A percentile compares a stretch with the other conserved stretches of the same genome.
These are phyloP conservation scores for Turnix velox DNA, from an alignment of 2,113 vertebrate genomes.

Conservation along the genomic window DNA sequence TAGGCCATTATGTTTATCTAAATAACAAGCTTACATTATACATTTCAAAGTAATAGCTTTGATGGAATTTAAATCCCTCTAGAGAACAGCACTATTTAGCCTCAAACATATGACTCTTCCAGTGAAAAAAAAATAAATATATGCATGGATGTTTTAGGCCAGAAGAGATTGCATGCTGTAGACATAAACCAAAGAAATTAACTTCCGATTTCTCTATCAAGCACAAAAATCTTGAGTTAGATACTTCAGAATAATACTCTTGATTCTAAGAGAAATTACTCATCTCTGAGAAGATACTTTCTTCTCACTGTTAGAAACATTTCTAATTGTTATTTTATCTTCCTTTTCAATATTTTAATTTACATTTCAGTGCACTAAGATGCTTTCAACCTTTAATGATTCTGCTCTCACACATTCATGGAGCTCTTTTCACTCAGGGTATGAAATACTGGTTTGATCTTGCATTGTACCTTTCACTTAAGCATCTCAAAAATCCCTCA, in stretches of 20 bases:
- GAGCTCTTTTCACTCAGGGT: neutral
- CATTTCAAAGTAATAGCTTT: constrained; percentile 24
- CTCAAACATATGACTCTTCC: neutral
- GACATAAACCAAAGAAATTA: neutral
- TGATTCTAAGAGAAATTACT: neutral
- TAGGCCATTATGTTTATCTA: neutral
- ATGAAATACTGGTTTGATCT: neutral
- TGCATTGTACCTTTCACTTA: neutral
- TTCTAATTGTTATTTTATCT: neutral
- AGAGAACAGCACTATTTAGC: constrained; percentile 14
- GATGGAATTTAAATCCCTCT: constrained; percentile 43
- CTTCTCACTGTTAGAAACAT: neutral
- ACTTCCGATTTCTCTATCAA: neutral
- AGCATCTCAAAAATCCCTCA: neutral
- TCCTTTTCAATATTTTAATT: neutral
- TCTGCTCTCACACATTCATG: neutral
- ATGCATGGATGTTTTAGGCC: neutral
- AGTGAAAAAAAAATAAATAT: neutral
- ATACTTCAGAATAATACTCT: neutral
- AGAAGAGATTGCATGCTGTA: neutral
- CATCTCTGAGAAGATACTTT: neutral
- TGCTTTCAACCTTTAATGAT: neutral
- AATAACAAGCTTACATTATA: constrained; percentile 13
- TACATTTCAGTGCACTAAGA: neutral
- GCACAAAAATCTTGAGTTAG: neutral